A percentile compares a stretch with the other conserved stretches of the same genome.
phyloP scores from a whole-genome alignment of 92 coral and sea anemone species.

The Blastomussa wellsi region DNA sequence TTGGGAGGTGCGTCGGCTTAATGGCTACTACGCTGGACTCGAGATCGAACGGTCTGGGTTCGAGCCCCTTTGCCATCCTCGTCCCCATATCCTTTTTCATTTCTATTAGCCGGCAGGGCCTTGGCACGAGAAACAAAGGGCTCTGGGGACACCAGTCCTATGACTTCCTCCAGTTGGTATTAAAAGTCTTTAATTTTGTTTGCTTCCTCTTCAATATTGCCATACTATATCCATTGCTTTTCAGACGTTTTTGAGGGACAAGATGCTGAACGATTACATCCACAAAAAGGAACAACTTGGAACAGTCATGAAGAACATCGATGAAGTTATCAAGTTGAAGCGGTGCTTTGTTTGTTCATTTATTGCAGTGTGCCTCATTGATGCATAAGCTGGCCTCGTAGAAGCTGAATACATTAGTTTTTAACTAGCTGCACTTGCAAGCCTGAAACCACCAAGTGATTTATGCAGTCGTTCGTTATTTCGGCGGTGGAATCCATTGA shows the following conservation, averaged over 20 bases:
- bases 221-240: not conserved
- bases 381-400: not conserved
- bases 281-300: slow-evolving; percentile 90
- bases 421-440: not conserved
- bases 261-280: slow-evolving; percentile 91
- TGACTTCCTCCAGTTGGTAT: no score
- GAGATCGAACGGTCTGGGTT: no score
- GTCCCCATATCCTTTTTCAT: no score
- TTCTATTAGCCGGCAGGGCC: no score
- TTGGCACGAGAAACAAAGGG: no score
- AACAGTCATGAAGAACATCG: slow-evolving; percentile 85
- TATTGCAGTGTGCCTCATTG: not conserved
- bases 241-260: slow-evolving; percentile 88
- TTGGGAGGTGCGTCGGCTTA: no score
- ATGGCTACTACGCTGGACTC: no score
- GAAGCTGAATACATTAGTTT: not conserved
- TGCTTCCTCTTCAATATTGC: no score
- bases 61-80: no score
- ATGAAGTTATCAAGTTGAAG: slow-evolving; percentile 89
- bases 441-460: not conserved
- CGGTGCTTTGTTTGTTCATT: slow-evolving; percentile 41
- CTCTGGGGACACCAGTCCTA: no score
- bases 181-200: no score
- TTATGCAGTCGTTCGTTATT: not conserved
- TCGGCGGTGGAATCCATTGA: not conserved